phyloP scores from a whole-genome alignment of 2,113 vertebrate species.

The Scytalopus superciliaris region DNA sequence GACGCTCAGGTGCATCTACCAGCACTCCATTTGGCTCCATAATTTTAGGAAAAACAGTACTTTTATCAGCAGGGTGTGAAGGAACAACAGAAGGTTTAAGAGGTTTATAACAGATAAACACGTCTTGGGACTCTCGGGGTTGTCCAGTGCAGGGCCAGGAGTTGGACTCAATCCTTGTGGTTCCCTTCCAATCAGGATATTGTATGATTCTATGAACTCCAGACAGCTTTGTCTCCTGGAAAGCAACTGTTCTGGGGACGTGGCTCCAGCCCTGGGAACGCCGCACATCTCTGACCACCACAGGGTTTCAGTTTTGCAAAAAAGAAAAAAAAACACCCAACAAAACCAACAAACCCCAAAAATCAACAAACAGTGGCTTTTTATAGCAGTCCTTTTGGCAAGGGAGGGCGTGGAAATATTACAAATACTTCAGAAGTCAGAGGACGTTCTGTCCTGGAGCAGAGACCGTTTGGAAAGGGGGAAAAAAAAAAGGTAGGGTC shows the following conservation, averaged over 20 bases:
- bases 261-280: neutral
- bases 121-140: neutral
- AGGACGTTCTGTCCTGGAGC: slow-evolving; percentile 53
- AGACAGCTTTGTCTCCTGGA: neutral
- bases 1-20: neutral
- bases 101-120: neutral
- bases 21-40: neutral
- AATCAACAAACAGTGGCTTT: slow-evolving; percentile 3
- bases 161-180: neutral
- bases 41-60: neutral
- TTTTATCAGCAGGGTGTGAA: neutral
- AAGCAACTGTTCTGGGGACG: neutral
- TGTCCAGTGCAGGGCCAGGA: neutral
- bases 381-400: slow-evolving; percentile 57
- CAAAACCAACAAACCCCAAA: neutral
- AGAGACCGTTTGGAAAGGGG: neutral
- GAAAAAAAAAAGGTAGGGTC: neutral
- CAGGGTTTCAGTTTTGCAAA: neutral
- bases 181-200: neutral
- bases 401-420: slow-evolving; percentile 24
- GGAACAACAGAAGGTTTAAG: neutral
- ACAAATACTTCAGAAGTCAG: slow-evolving; percentile 60
- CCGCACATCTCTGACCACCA: neutral
- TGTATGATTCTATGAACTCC: neutral
- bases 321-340: neutral